Evolutionary conservation across 2,888 invertebrate genomes (phyloP).

Genomic region (Coelopa pilipes): DNA sequence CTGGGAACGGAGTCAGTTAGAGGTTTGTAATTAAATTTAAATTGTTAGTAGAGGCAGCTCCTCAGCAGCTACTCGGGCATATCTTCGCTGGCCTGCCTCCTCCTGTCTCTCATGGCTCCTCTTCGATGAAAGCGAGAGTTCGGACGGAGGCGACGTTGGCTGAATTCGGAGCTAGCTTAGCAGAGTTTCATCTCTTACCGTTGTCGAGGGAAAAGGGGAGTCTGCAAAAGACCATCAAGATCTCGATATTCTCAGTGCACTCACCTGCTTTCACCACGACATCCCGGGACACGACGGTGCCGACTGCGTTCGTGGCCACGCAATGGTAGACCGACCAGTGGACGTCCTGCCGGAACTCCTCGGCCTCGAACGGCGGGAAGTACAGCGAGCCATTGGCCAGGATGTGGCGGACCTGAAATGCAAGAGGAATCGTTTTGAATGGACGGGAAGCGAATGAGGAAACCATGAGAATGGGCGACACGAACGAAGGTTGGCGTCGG

Average conservation of each 20-base stretch:
- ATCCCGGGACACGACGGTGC: constrained; percentile 69
- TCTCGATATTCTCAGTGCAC: too few relatives aligned
- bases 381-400: constrained; percentile 70
- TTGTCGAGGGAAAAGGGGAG: too few relatives aligned
- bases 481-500: not conserved
- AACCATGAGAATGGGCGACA: not conserved
- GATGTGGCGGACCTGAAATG: constrained; percentile 67
- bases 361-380: constrained; percentile 70
- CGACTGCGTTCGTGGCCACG: constrained; percentile 69
- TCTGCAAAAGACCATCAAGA: too few relatives aligned
- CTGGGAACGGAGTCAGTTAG: constrained; percentile 20
- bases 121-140: too few relatives aligned
- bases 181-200: too few relatives aligned
- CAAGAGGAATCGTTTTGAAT: constrained; percentile 2
- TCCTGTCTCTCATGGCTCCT: not conserved
- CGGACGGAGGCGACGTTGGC: too few relatives aligned
- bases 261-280: constrained; percentile 69
- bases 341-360: constrained; percentile 71
- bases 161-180: too few relatives aligned
- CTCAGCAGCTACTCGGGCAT: not conserved
- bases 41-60: not conserved
- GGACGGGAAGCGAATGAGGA: not conserved
- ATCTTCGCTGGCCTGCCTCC: not conserved
- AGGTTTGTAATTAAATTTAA: constrained; percentile 29
- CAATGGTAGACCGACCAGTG: constrained; percentile 71